Evolutionary conservation across 1,140 invertebrate species (phyloP).

Genomic region (Nymphalis io): DNA sequence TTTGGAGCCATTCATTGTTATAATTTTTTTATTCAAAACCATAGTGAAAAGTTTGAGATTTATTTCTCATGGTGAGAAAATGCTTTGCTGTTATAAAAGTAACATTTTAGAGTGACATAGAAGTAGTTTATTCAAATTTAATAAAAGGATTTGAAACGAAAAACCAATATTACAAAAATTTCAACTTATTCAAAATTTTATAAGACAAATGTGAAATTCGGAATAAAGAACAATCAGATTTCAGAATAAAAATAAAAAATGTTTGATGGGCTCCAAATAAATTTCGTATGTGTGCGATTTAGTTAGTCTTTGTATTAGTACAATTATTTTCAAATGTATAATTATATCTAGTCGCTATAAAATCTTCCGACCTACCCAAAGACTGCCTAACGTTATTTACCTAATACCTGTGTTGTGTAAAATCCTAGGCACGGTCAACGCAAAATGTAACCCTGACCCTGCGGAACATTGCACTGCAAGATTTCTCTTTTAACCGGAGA

Average conservation of each 20-base stretch:
- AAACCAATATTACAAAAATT: too few species aligned
- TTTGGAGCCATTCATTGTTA: conserved; percentile 7
- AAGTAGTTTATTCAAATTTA: too few species aligned
- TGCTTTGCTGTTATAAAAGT: too few species aligned
- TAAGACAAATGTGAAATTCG: too few species aligned
- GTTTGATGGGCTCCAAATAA: neutral
- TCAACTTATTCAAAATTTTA: too few species aligned
- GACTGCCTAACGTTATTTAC: conserved; percentile 79
- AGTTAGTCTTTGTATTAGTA: conserved; percentile 63
- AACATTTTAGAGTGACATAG: too few species aligned
- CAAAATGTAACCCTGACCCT: conserved; percentile 57
- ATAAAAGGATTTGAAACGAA: too few species aligned
- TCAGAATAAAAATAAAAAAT: neutral
- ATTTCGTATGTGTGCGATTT: conserved; percentile 41
- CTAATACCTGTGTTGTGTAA: conserved; percentile 70
- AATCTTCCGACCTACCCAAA: conserved; percentile 82
- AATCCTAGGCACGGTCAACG: conserved; percentile 62
- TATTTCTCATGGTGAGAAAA: too few species aligned
- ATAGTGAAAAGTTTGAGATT: too few species aligned
- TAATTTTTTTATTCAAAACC: too few species aligned
- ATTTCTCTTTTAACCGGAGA: conserved; percentile 11
- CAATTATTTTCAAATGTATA: conserved; percentile 53
- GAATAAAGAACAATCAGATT: too few species aligned
- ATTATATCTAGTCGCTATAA: conserved; percentile 69
- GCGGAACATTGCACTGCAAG: conserved; percentile 62